phyloP scores from a whole-genome alignment of 2,888 invertebrate species.

The Mythimna lalbum region DNA sequence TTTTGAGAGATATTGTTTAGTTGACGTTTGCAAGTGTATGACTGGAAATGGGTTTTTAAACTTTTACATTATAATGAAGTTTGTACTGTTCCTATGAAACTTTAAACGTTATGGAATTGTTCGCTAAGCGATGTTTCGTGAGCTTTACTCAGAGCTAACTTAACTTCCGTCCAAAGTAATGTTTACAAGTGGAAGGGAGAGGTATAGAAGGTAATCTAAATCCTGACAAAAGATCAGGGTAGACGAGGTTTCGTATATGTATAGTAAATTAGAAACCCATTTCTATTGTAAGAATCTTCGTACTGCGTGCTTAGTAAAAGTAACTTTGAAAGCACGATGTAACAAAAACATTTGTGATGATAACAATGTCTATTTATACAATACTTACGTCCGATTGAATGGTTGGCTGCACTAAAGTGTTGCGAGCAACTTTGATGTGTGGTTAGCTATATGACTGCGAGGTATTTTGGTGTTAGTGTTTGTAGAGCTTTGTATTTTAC shows the following conservation, averaged over 20 bases:
- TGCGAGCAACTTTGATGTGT: constrained; percentile 24
- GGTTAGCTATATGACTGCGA: constrained; percentile 27
- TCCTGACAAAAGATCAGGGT: constrained; percentile 24
- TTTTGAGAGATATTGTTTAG: constrained; percentile 25
- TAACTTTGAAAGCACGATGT: constrained; percentile 7
- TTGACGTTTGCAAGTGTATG: constrained; percentile 16
- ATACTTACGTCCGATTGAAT: constrained; percentile 44
- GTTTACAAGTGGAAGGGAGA: constrained; percentile 42
- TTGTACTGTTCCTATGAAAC: constrained; percentile 34
- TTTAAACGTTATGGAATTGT: constrained; percentile 45
- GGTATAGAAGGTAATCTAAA: constrained; percentile 21
- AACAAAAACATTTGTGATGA: constrained; percentile 25
- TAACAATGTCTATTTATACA: constrained; percentile 37
- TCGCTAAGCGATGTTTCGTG: constrained; percentile 56
- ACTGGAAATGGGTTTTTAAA: constrained; percentile 58
- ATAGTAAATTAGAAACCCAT: constrained; percentile 55
- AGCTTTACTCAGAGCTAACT: constrained; percentile 54
- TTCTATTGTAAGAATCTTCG: constrained; percentile 45
- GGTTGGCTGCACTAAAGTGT: constrained; percentile 10
- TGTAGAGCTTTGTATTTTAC: constrained; percentile 6
- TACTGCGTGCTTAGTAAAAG: constrained; percentile 22
- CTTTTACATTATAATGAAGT: constrained; percentile 23
- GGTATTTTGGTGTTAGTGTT: constrained; percentile 29
- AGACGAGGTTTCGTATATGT: constrained; percentile 29
- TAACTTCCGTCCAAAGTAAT: constrained; percentile 56